Percentiles rank a stretch among this genome's conserved stretches.
These are phyloP conservation scores for Halcyon leucocephala DNA, from an alignment of 2,797 vertebrate species.

Conservation along the genomic window DNA sequence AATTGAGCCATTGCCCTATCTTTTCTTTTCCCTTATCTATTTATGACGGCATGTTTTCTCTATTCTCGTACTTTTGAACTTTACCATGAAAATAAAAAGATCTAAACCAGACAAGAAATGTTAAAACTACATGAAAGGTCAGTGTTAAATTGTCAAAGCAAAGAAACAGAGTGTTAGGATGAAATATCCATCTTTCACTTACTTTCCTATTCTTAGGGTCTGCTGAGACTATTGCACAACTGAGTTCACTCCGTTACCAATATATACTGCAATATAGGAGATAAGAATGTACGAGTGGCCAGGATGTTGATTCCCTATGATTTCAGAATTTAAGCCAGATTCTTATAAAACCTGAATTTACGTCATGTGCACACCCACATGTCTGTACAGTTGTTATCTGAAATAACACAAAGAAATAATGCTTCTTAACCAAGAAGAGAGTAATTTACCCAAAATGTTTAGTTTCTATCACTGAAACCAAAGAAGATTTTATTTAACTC, in stretches of 20 bases:
- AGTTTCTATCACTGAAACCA: slow-evolving; percentile 16
- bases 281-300: background rate
- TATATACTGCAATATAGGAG: background rate
- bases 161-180: background rate
- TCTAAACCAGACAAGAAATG: background rate
- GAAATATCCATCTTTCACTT: slow-evolving; percentile 1
- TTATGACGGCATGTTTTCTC: background rate
- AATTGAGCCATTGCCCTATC: background rate
- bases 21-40: slow-evolving; percentile 16
- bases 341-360: background rate
- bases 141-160: background rate
- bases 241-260: background rate
- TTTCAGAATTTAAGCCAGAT: slow-evolving; percentile 26
- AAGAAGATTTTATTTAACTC: background rate
- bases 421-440: background rate
- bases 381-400: background rate
- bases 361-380: background rate
- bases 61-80: background rate
- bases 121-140: background rate
- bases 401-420: slow-evolving; percentile 3
- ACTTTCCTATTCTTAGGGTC: background rate
- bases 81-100: background rate
- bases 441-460: slow-evolving; percentile 8
- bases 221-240: background rate
- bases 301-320: background rate